phyloP scores from a whole-genome alignment of 2,113 vertebrate genomes.

The Lates calcarifer region DNA sequence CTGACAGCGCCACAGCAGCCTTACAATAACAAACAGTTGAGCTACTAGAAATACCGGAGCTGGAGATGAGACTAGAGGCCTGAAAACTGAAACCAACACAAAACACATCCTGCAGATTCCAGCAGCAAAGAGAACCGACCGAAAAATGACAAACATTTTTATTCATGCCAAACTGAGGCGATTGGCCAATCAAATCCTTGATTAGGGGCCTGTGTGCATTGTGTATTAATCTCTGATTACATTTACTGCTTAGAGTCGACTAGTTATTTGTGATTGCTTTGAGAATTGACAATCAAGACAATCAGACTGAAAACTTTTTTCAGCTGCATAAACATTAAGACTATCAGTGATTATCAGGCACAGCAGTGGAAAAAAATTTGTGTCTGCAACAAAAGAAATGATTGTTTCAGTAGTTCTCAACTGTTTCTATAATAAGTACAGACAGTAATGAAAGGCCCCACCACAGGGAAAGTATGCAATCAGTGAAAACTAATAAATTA shows the following conservation, averaged over 20 bases:
- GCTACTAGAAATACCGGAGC: slow-evolving; percentile 80
- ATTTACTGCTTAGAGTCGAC: not conserved
- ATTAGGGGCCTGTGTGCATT: slow-evolving; percentile 21
- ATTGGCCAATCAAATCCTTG: slow-evolving; percentile 32
- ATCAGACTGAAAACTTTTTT: slow-evolving; percentile 15
- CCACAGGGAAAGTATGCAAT: not conserved
- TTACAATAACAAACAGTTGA: slow-evolving; percentile 81
- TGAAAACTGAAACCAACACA: slow-evolving; percentile 70
- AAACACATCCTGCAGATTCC: slow-evolving; percentile 65
- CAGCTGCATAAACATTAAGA: not conserved
- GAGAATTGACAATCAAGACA: slow-evolving; percentile 26
- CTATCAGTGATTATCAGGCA: slow-evolving; percentile 3
- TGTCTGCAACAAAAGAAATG: slow-evolving; percentile 15
- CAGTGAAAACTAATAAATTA: not conserved
- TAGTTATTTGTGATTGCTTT: slow-evolving; percentile 29
- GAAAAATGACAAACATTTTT: slow-evolving; percentile 69
- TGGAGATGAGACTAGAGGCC: slow-evolving; percentile 56
- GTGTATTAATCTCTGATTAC: slow-evolving; percentile 39
- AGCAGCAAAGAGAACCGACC: slow-evolving; percentile 27
- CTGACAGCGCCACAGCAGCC: slow-evolving; percentile 74
- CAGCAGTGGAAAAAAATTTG: not conserved
- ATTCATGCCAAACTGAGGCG: slow-evolving; percentile 14
- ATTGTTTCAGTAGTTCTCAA: not conserved
- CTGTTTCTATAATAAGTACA: not conserved
- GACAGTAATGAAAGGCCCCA: not conserved